These are phyloP conservation scores for Phalacrocorax pelagicus DNA, from an alignment of 2,113 vertebrate species.

Conservation along the genomic window DNA sequence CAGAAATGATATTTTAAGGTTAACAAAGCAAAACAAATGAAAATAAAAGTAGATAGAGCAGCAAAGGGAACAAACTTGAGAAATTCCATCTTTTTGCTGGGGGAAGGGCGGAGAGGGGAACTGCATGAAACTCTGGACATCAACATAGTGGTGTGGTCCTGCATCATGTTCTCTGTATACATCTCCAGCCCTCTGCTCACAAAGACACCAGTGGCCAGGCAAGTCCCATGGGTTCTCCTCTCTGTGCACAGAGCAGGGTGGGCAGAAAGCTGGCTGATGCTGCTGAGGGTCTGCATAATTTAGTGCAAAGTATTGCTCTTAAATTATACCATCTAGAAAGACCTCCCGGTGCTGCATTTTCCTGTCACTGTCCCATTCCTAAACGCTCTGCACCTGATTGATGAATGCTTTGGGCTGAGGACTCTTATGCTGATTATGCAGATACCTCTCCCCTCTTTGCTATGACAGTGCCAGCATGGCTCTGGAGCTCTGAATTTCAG, in stretches of 20 bases:
- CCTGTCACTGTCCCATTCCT: not conserved
- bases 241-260: not conserved
- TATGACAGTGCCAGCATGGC: not conserved
- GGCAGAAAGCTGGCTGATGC: not conserved
- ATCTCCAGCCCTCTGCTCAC: not conserved
- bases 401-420: not conserved
- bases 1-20: not conserved
- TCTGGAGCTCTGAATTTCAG: not conserved
- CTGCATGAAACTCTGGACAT: not conserved
- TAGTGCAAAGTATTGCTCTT: not conserved
- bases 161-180: not conserved
- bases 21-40: not conserved
- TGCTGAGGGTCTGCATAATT: not conserved
- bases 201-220: not conserved
- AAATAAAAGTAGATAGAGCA: not conserved
- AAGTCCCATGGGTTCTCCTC: rapidly evolving
- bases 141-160: not conserved
- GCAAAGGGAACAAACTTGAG: not conserved
- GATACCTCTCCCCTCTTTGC: not conserved
- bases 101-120: not conserved
- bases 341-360: not conserved
- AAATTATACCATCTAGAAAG: not conserved
- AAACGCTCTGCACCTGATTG: rapidly evolving
- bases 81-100: not conserved
- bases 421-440: not conserved